A percentile compares a stretch with the other conserved stretches of the same genome.
Evolutionary conservation across 2,797 vertebrate species (phyloP).

Genomic region (Ispidina lecontei): DNA sequence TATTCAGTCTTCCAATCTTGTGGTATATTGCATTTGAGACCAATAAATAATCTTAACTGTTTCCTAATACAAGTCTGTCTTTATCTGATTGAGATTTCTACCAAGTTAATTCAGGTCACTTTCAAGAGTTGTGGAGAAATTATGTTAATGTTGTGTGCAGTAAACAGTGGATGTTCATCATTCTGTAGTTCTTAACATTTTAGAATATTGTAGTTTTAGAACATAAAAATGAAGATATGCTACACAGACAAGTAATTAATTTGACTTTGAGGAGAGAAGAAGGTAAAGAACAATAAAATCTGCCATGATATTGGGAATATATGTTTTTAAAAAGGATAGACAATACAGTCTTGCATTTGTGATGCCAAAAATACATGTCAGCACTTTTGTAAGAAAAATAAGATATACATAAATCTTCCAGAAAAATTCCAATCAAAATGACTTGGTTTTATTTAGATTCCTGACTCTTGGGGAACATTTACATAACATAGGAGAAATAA

Average conservation of each 20-base stretch:
- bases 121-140: background rate
- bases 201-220: conserved; percentile 7
- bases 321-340: conserved; percentile 17
- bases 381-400: conserved; percentile 42
- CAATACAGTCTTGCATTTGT: background rate
- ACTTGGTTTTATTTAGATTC: conserved; percentile 31
- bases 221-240: conserved; percentile 41
- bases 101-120: background rate
- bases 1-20: background rate
- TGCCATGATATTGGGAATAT: conserved; percentile 33
- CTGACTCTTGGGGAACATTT: background rate
- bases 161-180: background rate
- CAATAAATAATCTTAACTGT: background rate
- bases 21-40: background rate
- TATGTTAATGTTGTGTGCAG: background rate
- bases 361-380: background rate
- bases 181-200: background rate
- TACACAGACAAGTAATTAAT: conserved; percentile 59
- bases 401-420: background rate
- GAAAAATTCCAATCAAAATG: conserved; percentile 2
- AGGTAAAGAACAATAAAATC: conserved; percentile 39
- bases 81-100: background rate
- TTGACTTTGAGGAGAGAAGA: conserved; percentile 12
- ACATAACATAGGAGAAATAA: background rate
- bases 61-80: background rate